Base-by-base conservation (phyloP, 2,113 vertebrate species). In the Carettochelys insculpta region DNA sequence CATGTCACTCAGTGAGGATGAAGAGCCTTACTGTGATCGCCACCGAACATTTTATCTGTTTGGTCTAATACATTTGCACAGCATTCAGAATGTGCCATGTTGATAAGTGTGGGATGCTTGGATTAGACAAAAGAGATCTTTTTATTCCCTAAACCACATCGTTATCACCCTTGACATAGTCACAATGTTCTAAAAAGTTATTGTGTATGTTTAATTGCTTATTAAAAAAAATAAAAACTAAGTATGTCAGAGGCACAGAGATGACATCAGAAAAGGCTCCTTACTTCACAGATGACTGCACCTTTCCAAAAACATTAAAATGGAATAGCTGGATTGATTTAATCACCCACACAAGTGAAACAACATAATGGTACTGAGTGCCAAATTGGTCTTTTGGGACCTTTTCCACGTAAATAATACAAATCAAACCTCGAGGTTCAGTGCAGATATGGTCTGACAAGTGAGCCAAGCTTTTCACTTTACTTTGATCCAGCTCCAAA, bases 351-450 rank as follows among this genome's bases (percentile, higher is more conserved):
- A 93, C 92, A 96, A 92, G 87, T 65, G 84, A 95, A 95, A 97
- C 97, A 97, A 95, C 34, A 82, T 95, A 96, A 95, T 97, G 90
- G 94, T 95, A 90, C 92, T 94, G 82, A 48, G 90, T 95, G 93
- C 95, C 96, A 96, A 96, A 96, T 95, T 95, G 91, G 93, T 96
- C 96, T 92, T 96, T 96, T 94, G 95, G 92, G 95, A 96, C 94
- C 94, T 96, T 97, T 96, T 96, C 95, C 96, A 96, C 95, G 94
- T 96, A 96, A 97, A 96, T 95, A 96, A 96, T 96, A 95, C 95
- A 96, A 96, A 96, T 96, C 95, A 97, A 93, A 95, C 92, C 92
- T 95, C 96, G 96, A 96, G 95, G 95, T 93, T 93, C 78, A 88
- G 89, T 1, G 56, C 87, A 93, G 96, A 96, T 97, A 97, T 51